Base-by-base conservation (phyloP, 2,113 vertebrate genomes). In the Spermophilus dauricus region DNA sequence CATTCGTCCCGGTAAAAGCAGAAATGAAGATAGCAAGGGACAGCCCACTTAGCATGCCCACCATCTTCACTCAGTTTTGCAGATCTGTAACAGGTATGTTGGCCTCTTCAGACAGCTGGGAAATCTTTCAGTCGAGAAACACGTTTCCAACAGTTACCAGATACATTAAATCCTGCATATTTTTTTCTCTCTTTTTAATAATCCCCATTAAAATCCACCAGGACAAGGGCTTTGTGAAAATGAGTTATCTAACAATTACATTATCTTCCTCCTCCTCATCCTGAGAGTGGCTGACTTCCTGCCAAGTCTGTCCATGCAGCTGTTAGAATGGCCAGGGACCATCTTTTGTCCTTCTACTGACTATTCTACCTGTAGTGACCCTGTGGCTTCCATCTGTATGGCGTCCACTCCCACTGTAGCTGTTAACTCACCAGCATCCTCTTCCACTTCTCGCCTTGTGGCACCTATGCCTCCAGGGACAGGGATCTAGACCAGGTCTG, bases 261-360 rank as follows among this genome's bases (percentile, higher is more conserved):
- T 37, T 42, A 48, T 83, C 34, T 42, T 65, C 42, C 83, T 2
- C 37, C 45, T 10, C 32, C 14, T 89, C 89, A 61, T 22, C 63
- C 90, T 69, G 51, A 82, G 20, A 13, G 77, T 86, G 22, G 28
- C 82, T 83, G 80, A 91, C 42, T 85, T 90, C 88, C 63, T 76
- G 24, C 4, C 24, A 75, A 89, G 67, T 20, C 28, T 72, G 13
- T 32, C 18, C 1, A 37, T 9, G 4, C 2, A 70, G 24, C 37
- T 72, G n/a, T 91, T 4, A 48, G 34, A 96, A 69, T 18, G 34
- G 1, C 20, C 18, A 9, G 2, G 75, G 75, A 16, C 26, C 4
- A 24, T n/a, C 80, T 65, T 28, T 92, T 39, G 69, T 22, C 39
- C 16, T 58, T 87, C 76, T 58, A 67, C 13, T 14, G 39, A 80